Evolutionary conservation across 2,113 vertebrate species (phyloP).

Genomic region (Cranoglanis bouderius): DNA sequence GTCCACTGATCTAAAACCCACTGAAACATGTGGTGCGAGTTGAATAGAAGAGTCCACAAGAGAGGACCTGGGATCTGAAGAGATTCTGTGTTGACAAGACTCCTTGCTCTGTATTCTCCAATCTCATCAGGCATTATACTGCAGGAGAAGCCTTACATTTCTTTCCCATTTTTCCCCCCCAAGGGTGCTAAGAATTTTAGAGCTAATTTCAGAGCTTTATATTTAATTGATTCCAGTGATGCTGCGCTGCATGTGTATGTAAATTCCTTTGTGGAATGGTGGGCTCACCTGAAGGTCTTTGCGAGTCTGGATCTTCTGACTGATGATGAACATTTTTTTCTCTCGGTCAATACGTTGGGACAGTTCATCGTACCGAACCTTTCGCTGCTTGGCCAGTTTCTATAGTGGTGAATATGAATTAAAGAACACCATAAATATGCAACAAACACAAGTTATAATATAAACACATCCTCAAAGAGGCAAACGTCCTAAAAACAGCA

Average conservation of each 20-base stretch:
- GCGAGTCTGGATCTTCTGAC: constrained; percentile 93
- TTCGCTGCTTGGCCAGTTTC: constrained; percentile 81
- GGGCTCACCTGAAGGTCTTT: constrained; percentile 90
- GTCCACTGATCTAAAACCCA: background rate
- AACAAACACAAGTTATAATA: background rate
- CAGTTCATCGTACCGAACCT: constrained; percentile 81
- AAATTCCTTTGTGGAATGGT: background rate
- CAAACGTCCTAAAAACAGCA: background rate
- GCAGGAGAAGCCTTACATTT: background rate
- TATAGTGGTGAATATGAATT: constrained; percentile 55
- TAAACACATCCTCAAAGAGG: background rate
- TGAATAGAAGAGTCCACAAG: background rate
- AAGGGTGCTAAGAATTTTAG: background rate
- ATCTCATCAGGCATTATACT: background rate
- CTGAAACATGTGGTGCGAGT: background rate
- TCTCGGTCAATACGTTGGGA: constrained; percentile 92
- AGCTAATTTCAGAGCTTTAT: background rate
- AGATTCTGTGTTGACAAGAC: background rate
- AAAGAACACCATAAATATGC: background rate
- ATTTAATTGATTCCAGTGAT: background rate
- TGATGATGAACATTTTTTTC: constrained; percentile 86
- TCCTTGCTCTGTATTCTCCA: background rate
- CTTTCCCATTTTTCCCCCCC: too few species aligned
- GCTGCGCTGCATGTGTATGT: background rate
- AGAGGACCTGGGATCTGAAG: background rate